phyloP scores from a whole-genome alignment of 2,113 vertebrate species.

The Microtus ochrogaster region DNA sequence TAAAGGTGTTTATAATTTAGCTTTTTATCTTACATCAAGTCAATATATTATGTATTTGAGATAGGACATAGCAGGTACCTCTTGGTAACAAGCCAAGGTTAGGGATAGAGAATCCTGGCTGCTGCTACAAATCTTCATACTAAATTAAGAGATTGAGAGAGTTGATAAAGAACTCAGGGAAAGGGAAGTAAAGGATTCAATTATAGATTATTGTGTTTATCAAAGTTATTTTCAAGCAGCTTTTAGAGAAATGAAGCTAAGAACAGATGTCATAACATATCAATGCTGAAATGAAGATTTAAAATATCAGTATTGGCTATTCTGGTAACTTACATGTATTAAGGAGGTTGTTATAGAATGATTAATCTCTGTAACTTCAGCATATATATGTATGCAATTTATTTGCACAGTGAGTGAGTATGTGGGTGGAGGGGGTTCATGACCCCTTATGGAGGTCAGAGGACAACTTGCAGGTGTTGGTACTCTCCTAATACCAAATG shows the following conservation, averaged over 20 bases:
- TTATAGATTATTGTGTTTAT: conserved; percentile 24
- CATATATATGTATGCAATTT: not conserved
- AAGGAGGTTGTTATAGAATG: not conserved
- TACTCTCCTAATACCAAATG: not conserved
- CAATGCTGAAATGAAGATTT: not conserved
- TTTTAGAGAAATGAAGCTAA: not conserved
- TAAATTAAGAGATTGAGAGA: not conserved
- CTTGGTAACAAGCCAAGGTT: not conserved
- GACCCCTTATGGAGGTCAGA: not conserved
- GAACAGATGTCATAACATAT: not conserved
- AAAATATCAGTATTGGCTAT: not conserved
- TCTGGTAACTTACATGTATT: not conserved
- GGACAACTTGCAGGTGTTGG: not conserved
- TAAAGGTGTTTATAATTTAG: not conserved
- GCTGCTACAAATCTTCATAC: not conserved
- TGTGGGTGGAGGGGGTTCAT: too few species aligned
- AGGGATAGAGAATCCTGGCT: not conserved
- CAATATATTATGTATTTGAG: not conserved
- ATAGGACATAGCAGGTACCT: not conserved
- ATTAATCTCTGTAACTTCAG: not conserved
- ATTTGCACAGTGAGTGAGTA: not conserved
- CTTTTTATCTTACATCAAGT: not conserved
- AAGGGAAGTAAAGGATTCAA: not conserved
- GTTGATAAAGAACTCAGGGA: not conserved
- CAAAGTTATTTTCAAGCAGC: not conserved